These are phyloP conservation scores for Euspilapteryx auroguttella DNA, from an alignment of 2,888 invertebrate genomes.

Conservation along the genomic window DNA sequence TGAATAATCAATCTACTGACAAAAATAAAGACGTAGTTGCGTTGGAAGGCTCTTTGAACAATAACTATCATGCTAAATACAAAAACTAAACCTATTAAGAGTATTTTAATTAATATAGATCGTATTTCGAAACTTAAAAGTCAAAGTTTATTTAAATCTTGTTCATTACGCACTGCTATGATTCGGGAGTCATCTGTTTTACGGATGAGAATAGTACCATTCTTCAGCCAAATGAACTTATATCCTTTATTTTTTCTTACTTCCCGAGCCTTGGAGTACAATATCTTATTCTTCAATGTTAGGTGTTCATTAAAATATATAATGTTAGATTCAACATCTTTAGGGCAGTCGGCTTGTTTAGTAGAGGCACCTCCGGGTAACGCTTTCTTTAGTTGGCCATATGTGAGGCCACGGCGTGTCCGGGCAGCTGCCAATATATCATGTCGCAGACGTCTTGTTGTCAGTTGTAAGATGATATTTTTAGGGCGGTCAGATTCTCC, in stretches of 20 bases:
- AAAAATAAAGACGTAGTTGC: no score
- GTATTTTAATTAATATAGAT: no score
- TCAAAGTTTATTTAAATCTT: no score
- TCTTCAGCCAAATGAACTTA: conserved; percentile 4
- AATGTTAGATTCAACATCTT: no score
- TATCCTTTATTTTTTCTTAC: not conserved
- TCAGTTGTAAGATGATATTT: conserved; percentile 7
- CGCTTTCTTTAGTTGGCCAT: not conserved
- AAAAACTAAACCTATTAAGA: no score
- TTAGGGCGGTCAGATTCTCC: conserved; percentile 3
- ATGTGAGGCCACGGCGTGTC: conserved; percentile 4
- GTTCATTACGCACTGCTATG: conserved; percentile 1
- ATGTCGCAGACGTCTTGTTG: conserved; percentile 4
- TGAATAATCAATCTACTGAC: no score
- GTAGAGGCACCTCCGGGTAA: not conserved
- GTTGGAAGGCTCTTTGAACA: no score
- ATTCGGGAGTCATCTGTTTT: conserved; percentile 3
- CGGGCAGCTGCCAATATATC: conserved; percentile 6
- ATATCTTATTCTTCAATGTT: conserved; percentile 4
- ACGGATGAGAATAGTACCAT: conserved; percentile 3
- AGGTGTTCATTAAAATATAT: conserved; percentile 6
- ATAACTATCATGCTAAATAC: no score
- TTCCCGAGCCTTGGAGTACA: conserved; percentile 1
- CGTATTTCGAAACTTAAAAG: no score
- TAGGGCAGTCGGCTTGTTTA: no score